phyloP scores from a whole-genome alignment of 1,140 invertebrate genomes.

The Drosophila triauraria region DNA sequence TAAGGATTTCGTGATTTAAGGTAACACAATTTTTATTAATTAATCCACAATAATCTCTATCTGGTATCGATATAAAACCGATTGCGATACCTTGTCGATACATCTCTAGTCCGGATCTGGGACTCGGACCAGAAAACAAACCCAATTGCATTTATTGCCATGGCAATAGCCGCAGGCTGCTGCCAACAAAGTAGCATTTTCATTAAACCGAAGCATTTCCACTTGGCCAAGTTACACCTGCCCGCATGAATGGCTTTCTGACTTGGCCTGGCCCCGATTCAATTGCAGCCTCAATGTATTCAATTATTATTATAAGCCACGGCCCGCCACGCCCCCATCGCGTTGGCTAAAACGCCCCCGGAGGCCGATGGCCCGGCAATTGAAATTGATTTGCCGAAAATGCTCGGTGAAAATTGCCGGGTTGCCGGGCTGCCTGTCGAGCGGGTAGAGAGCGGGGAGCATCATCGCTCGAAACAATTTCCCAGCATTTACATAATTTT shows the following conservation, averaged over 20 bases:
- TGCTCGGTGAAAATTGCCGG: conserved; percentile 66
- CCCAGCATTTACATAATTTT: conserved; percentile 79
- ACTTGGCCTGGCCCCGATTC: conserved; percentile 22
- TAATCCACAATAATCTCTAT: not conserved
- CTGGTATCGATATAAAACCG: not conserved
- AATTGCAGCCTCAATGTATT: conserved; percentile 63
- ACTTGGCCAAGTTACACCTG: conserved; percentile 65
- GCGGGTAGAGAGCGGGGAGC: not conserved
- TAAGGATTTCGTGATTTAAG: not conserved
- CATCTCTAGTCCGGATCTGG: not conserved
- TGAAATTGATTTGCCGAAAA: conserved; percentile 76
- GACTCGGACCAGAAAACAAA: conserved; percentile 6
- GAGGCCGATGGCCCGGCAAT: conserved; percentile 30
- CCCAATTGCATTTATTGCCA: conserved; percentile 49
- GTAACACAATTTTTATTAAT: not conserved
- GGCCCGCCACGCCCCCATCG: conserved; percentile 32
- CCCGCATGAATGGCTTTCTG: conserved; percentile 15
- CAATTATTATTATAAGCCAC: conserved; percentile 81
- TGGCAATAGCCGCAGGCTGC: conserved; percentile 39
- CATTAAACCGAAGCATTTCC: conserved; percentile 55
- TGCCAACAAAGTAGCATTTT: conserved; percentile 48
- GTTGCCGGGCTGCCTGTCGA: not conserved
- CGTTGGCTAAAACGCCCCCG: conserved; percentile 14
- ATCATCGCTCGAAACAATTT: conserved; percentile 63
- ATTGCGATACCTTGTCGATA: not conserved